These are phyloP conservation scores for Semotilus atromaculatus DNA, from an alignment of 2,797 vertebrate species.

Conservation along the genomic window DNA sequence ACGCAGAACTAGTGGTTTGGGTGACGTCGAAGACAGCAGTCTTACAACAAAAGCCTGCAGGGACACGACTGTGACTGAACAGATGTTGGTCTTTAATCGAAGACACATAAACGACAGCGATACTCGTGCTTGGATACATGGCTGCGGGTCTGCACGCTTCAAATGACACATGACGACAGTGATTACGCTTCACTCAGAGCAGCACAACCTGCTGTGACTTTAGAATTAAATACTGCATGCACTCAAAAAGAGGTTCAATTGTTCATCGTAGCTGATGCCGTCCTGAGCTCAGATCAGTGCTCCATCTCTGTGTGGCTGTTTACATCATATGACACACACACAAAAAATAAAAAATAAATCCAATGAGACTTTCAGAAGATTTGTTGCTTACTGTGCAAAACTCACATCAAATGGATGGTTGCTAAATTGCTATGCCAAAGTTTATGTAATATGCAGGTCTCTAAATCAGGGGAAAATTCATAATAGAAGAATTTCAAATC, in stretches of 20 bases:
- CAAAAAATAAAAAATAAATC: too few relatives aligned
- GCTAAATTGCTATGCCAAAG: neutral
- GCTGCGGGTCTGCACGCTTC: neutral
- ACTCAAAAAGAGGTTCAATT: neutral
- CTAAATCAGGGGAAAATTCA: neutral
- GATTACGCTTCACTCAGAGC: neutral
- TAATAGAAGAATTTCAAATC: neutral
- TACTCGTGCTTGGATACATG: neutral
- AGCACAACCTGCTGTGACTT: neutral
- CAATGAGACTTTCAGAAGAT: neutral
- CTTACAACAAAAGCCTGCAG: slow-evolving; percentile 38
- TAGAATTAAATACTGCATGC: neutral
- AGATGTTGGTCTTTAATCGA: slow-evolving; percentile 22
- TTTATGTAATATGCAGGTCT: neutral
- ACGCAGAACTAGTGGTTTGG: neutral
- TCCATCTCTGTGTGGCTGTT: neutral
- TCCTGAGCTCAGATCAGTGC: neutral
- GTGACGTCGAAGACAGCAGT: neutral
- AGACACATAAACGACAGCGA: slow-evolving; percentile 1
- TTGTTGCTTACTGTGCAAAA: neutral
- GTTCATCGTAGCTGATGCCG: neutral
- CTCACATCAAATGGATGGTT: too few relatives aligned
- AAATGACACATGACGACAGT: neutral
- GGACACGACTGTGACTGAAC: slow-evolving; percentile 2
- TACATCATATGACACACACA: neutral